Conservation (phyloP, 2,797 vertebrate species). For the Enteromius paludinosus region DNA sequence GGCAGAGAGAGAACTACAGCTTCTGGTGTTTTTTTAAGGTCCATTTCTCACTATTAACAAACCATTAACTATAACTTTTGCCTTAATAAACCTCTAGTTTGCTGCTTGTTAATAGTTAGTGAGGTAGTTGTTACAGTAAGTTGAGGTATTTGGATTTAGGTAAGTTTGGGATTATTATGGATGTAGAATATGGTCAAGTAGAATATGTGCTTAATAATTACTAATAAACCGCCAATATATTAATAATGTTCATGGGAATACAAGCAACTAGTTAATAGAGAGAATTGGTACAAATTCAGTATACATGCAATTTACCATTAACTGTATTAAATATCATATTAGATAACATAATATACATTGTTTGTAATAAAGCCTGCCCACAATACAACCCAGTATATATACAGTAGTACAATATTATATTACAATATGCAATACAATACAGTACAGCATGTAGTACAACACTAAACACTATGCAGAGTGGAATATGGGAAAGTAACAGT, state of each 20-base stretch:
- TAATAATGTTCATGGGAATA: not conserved
- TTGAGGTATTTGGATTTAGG: not conserved
- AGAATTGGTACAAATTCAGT: not conserved
- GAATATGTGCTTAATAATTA: not conserved
- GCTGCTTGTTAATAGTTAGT: not conserved
- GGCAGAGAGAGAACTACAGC: not conserved
- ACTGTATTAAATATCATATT: not conserved
- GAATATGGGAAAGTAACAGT: not conserved
- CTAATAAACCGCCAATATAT: not conserved
- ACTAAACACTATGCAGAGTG: not conserved
- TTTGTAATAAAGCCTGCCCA: not conserved
- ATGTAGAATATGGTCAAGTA: not conserved
- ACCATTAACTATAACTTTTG: not conserved
- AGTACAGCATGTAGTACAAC: not conserved
- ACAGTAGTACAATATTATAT: conserved; percentile 7
- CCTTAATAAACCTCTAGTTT: not conserved
- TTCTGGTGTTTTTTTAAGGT: not conserved
- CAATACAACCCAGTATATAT: not conserved
- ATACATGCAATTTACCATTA: not conserved
- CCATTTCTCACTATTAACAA: not conserved
- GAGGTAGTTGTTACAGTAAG: not conserved
- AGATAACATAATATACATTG: not conserved
- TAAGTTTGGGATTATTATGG: not conserved
- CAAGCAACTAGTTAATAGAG: not conserved
- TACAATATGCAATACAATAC: conserved; percentile 33